These are phyloP conservation scores for Metallyticus violacea DNA, from an alignment of 2,888 invertebrate species.

Conservation along the genomic window DNA sequence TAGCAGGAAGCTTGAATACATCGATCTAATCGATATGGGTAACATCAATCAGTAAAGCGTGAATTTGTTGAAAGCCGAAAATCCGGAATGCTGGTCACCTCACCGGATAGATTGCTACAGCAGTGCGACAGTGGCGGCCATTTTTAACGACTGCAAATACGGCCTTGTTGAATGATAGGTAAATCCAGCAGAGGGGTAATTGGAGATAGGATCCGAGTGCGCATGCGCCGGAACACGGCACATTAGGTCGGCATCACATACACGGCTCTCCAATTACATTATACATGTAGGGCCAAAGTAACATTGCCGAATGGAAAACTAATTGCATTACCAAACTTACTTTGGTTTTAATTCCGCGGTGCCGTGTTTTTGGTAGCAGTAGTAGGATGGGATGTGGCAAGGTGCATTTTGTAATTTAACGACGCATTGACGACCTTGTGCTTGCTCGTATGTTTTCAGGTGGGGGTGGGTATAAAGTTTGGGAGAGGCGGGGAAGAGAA, in stretches of 20 bases:
- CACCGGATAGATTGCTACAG: background rate
- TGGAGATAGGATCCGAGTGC: background rate
- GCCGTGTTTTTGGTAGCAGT: background rate
- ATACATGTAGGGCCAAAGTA: background rate
- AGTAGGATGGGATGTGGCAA: background rate
- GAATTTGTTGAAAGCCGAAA: background rate
- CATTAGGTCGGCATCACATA: background rate
- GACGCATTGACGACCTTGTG: background rate
- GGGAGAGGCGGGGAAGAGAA: background rate
- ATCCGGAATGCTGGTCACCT: background rate
- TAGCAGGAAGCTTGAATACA: background rate
- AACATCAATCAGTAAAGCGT: background rate
- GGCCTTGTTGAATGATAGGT: background rate
- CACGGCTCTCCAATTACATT: background rate
- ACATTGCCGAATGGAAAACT: background rate
- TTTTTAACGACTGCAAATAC: background rate
- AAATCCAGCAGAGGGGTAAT: background rate
- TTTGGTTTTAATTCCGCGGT: background rate
- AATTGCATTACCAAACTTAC: conserved; percentile 4
- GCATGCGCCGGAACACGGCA: background rate
- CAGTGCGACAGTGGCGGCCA: background rate
- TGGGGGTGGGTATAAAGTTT: background rate
- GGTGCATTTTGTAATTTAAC: background rate
- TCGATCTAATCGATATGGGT: background rate
- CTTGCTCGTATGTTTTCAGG: background rate